Evolutionary conservation across 1,140 invertebrate species (phyloP).

Genomic region (Drosophila equinoxialis): DNA sequence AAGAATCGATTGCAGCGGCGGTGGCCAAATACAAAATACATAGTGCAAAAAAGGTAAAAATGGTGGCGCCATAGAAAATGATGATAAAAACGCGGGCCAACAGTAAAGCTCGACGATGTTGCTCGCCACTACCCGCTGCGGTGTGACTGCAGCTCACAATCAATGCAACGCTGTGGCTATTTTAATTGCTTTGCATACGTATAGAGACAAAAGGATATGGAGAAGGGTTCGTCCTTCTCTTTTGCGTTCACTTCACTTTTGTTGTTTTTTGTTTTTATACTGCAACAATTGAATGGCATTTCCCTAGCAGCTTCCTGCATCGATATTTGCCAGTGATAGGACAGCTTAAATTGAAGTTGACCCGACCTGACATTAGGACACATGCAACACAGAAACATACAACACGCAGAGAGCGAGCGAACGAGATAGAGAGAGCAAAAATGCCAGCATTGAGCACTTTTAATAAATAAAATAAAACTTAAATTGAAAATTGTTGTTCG

Average conservation of each 20-base stretch:
- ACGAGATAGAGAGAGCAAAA: not conserved
- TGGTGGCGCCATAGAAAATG: slow-evolving; percentile 1
- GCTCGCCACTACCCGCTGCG: not conserved
- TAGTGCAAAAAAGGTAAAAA: slow-evolving; percentile 21
- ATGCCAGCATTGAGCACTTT: slow-evolving; percentile 20
- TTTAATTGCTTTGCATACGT: slow-evolving; percentile 57
- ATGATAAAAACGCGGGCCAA: slow-evolving; percentile 31
- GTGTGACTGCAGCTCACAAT: slow-evolving; percentile 22
- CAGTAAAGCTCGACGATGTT: not conserved
- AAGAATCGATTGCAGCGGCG: slow-evolving; percentile 9
- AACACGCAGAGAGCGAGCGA: not conserved
- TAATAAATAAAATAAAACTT: slow-evolving; percentile 64
- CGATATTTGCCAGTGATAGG: slow-evolving; percentile 4
- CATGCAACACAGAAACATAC: not conserved
- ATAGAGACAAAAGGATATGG: slow-evolving; percentile 4
- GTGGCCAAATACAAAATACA: slow-evolving; percentile 14
- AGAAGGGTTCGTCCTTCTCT: not conserved
- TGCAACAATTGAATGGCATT: slow-evolving; percentile 11
- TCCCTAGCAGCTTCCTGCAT: slow-evolving; percentile 6
- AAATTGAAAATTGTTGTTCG: slow-evolving; percentile 78
- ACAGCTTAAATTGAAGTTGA: slow-evolving; percentile 11
- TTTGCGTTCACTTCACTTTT: not conserved
- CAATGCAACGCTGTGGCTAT: slow-evolving; percentile 43
- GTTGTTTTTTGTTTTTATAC: slow-evolving; percentile 1
- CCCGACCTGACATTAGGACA: slow-evolving; percentile 19